A percentile compares a stretch with the other conserved stretches of the same genome.
Evolutionary conservation across 2,888 invertebrate species (phyloP).

Genomic region (Tanytarsus gracilentus): DNA sequence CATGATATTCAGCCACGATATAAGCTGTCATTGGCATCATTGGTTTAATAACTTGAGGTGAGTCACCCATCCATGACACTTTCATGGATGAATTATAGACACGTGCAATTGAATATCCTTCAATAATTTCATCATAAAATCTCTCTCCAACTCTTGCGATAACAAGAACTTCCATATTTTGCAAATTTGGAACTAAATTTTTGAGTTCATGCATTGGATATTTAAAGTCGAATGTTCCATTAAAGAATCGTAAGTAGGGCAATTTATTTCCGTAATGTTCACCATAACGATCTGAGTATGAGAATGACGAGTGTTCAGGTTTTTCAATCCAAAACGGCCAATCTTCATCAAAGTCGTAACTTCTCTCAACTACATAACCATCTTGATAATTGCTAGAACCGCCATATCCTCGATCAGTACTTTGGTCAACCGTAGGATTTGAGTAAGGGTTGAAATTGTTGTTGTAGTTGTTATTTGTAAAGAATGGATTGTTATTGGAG

Average conservation of each 20-base stretch:
- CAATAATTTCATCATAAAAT: constrained; percentile 70
- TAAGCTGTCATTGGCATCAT: constrained; percentile 83
- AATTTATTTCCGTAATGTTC: constrained; percentile 47
- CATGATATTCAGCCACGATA: constrained; percentile 83
- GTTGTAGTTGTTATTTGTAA: neutral
- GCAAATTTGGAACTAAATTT: constrained; percentile 54
- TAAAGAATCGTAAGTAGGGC: constrained; percentile 71
- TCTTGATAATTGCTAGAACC: constrained; percentile 45
- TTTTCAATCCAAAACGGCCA: constrained; percentile 72
- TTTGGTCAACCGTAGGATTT: constrained; percentile 33
- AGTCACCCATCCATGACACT: constrained; percentile 77
- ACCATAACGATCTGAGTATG: constrained; percentile 35
- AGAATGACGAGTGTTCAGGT: constrained; percentile 45
- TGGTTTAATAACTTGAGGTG: constrained; percentile 91
- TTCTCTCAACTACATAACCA: constrained; percentile 56
- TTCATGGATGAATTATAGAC: constrained; percentile 80
- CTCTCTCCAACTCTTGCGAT: constrained; percentile 81
- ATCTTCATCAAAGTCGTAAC: constrained; percentile 70
- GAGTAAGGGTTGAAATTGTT: neutral
- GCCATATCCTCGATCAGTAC: constrained; percentile 33
- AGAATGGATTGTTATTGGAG: constrained; percentile 18
- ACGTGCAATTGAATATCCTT: constrained; percentile 78
- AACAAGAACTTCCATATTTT: constrained; percentile 72
- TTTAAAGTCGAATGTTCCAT: constrained; percentile 78
- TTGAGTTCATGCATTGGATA: constrained; percentile 76